Evolutionary conservation across 2,113 vertebrate genomes (phyloP), one percentile per base, ranked within the genome.

Genomic region (Rhombomys opimus): DNA sequence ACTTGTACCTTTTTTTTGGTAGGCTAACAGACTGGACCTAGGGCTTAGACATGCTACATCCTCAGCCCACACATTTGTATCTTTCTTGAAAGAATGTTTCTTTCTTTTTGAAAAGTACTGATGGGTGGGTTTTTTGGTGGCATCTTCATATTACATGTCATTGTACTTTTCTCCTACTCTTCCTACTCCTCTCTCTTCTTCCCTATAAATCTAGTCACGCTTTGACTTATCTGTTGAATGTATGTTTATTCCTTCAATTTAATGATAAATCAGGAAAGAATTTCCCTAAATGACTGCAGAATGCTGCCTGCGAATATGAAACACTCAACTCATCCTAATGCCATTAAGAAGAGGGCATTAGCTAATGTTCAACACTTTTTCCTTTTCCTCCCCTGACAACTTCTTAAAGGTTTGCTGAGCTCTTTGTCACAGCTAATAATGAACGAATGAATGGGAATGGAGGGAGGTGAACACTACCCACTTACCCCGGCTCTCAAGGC

Each of bases 401-500:
- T 88, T 84, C 63, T 61, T 35, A 73, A 46, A 54, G 25, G 25
- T 57, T 87, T 92, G 41, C 11, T 70, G 82, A 85, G 46, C 4
- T 2, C 52, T 30, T 22, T 32, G 35, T 57, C 61, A 86, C 13
- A 20, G 22, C 5, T 84, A 82, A 80, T 30, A 93, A 92, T 13
- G 15, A 46, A 68, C 59, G 80, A 22, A 50, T 32, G 61, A 12
- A 46, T 63, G 9, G 41, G 25, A 32, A 86, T 67, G 76, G 17
- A 72, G 72, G 41, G 59, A 27, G 68, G 78, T 5, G 6, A 27
- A 57, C 17, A 13, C 27, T 8, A 15, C 35, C 59, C 77, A 94
- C 98, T 59, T 94, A 99, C 99, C 99, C 96, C 98, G 98, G 50
- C 96, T 98, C 97, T 99, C 99, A 41, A 99, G 97, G 95, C 98